Evolutionary conservation across 2,797 vertebrate genomes (phyloP).

Genomic region (Crypturellus tataupa): DNA sequence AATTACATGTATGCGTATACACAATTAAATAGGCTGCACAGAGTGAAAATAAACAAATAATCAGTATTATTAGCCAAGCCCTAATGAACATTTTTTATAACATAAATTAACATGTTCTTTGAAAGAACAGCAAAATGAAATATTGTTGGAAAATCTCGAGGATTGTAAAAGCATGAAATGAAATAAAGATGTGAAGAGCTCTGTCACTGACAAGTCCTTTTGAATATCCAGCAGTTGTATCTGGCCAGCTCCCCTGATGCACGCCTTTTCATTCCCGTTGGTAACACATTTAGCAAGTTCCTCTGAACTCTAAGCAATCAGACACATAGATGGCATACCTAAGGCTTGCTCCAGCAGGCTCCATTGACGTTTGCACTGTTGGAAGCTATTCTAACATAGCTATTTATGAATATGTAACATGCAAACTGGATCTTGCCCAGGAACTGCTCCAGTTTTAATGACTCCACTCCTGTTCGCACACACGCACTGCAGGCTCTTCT

Average conservation of each 20-base stretch:
- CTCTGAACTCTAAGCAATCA: constrained; percentile 72
- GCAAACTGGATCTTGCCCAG: constrained; percentile 59
- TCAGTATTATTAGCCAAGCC: constrained; percentile 49
- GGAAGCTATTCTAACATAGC: constrained; percentile 69
- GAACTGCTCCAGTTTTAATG: constrained; percentile 61
- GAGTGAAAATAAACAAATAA: constrained; percentile 75
- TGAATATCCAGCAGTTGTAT: constrained; percentile 28
- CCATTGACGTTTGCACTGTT: constrained; percentile 73
- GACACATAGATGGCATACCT: constrained; percentile 74
- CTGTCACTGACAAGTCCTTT: not conserved
- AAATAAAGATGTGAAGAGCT: not conserved
- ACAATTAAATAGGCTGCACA: constrained; percentile 52
- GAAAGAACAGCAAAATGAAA: constrained; percentile 42
- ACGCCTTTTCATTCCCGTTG: constrained; percentile 66
- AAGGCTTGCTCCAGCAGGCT: constrained; percentile 72
- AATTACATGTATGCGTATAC: constrained; percentile 64
- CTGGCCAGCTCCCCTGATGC: constrained; percentile 33
- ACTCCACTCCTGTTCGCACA: constrained; percentile 58
- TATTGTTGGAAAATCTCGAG: constrained; percentile 18
- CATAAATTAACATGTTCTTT: constrained; percentile 49
- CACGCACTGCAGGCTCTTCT: not conserved
- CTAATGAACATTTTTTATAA: constrained; percentile 58
- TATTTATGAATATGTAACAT: constrained; percentile 74
- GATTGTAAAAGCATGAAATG: not conserved
- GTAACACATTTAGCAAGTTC: constrained; percentile 69